Conservation (phyloP, 2,797 vertebrate species). For the Hydrophis major region DNA sequence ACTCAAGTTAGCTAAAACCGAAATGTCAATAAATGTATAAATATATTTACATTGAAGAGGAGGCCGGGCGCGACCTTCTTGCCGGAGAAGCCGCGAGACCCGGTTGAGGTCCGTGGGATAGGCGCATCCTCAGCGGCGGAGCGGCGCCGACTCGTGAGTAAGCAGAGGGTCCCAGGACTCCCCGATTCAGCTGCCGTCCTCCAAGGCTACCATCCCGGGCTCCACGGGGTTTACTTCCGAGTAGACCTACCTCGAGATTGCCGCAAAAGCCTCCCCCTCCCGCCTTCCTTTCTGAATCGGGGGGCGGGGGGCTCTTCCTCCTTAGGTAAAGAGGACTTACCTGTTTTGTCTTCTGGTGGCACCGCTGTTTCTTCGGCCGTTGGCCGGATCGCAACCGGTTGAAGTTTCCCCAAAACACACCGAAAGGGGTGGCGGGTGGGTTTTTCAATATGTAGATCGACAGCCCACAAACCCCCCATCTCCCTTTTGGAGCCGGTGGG, state of each 20-base stretch:
- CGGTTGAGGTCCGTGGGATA: neutral
- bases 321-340: neutral
- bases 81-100: neutral
- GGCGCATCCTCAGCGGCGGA: neutral
- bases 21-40: neutral
- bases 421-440: neutral
- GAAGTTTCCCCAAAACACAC: neutral
- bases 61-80: neutral
- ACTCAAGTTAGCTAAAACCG: neutral
- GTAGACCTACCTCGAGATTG: neutral
- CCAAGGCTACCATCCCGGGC: neutral
- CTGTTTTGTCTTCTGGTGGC: neutral
- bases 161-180: neutral
- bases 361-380: neutral
- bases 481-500: neutral
- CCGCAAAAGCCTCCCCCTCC: neutral
- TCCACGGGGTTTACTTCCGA: neutral
- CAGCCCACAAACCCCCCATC: neutral
- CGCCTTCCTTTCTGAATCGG: neutral
- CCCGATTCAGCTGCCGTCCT: neutral
- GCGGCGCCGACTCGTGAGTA: neutral
- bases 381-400: neutral
- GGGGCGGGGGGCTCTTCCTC: neutral
- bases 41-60: neutral
- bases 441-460: neutral